phyloP scores from a whole-genome alignment of 2,888 invertebrate genomes.

The Scaptodrosophila latifasciaeformis region DNA sequence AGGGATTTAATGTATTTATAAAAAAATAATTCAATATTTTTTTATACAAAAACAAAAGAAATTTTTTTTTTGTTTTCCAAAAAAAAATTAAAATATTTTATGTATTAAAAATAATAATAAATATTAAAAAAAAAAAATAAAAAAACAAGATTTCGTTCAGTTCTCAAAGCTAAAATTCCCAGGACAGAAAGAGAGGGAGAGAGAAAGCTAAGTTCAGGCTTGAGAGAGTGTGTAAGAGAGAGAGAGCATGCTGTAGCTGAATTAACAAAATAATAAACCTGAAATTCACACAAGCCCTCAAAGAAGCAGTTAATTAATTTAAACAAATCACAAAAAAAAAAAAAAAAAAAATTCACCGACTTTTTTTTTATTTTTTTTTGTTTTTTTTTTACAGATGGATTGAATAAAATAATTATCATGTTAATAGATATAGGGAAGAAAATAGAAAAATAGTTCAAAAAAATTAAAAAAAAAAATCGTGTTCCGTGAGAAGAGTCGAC shows the following conservation, averaged over 20 bases:
- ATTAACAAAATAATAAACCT: not conserved
- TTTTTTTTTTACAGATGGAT: conserved; percentile 71
- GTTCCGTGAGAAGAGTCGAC: not conserved
- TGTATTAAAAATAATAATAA: too few relatives aligned
- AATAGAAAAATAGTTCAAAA: conserved; percentile 10
- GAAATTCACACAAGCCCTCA: not conserved
- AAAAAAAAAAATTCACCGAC: conserved; percentile 15
- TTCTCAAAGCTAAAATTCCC: too few relatives aligned
- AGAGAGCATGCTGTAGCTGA: not conserved
- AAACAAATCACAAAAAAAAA: conserved; percentile 3
- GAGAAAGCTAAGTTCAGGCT: not conserved
- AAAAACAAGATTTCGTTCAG: too few relatives aligned
- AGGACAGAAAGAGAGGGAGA: not conserved
- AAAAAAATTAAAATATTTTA: too few relatives aligned
- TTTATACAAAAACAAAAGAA: too few relatives aligned
- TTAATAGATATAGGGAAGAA: conserved; percentile 2
- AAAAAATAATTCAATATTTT: not conserved
- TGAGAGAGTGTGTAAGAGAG: not conserved
- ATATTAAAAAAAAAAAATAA: too few relatives aligned
- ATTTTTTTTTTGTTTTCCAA: not conserved
- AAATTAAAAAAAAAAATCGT: conserved; percentile 16
- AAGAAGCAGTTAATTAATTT: not conserved
- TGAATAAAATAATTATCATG: conserved; percentile 19
- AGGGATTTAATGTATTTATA: not conserved
- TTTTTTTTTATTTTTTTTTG: conserved; percentile 48